phyloP scores from a whole-genome alignment of 2,113 vertebrate genomes.

The Takifugu flavidus region DNA sequence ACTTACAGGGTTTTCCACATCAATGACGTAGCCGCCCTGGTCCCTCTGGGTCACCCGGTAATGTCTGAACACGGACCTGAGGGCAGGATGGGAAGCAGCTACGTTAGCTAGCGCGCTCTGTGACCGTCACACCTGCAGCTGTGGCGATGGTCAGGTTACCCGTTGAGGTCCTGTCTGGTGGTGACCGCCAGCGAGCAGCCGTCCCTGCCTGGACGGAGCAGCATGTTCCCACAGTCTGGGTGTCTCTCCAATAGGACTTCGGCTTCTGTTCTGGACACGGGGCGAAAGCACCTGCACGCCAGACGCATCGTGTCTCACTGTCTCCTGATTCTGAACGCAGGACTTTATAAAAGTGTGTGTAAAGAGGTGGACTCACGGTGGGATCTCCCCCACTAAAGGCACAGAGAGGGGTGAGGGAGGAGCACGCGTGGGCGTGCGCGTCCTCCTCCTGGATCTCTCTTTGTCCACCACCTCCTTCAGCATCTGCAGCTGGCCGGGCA shows the following conservation, averaged over 20 bases:
- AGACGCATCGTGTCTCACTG: neutral
- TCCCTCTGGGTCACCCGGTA: constrained; percentile 79
- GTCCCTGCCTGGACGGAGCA: constrained; percentile 81
- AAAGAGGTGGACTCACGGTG: constrained; percentile 67
- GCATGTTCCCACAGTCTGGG: constrained; percentile 80
- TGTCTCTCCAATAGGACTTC: constrained; percentile 81
- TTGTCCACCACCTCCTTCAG: constrained; percentile 80
- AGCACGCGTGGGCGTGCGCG: constrained; percentile 63
- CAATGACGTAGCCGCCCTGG: constrained; percentile 79
- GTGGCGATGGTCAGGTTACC: constrained; percentile 66
- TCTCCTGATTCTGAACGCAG: neutral
- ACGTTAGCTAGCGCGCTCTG: neutral
- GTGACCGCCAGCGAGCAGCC: constrained; percentile 77
- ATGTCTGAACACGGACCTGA: constrained; percentile 76
- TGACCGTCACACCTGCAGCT: neutral
- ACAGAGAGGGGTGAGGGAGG: constrained; percentile 70
- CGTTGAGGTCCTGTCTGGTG: constrained; percentile 76
- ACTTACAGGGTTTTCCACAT: constrained; percentile 84
- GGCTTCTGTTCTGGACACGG: constrained; percentile 81
- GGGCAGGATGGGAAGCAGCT: constrained; percentile 6
- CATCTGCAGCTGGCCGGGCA: constrained; percentile 84
- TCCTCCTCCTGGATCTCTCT: constrained; percentile 74
- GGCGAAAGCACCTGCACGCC: constrained; percentile 78
- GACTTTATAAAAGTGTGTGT: neutral
- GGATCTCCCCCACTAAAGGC: constrained; percentile 73